Percentiles rank a stretch among this genome's conserved stretches.
Evolutionary conservation across 2,113 vertebrate species (phyloP).

Genomic region (Pogona vitticeps): DNA sequence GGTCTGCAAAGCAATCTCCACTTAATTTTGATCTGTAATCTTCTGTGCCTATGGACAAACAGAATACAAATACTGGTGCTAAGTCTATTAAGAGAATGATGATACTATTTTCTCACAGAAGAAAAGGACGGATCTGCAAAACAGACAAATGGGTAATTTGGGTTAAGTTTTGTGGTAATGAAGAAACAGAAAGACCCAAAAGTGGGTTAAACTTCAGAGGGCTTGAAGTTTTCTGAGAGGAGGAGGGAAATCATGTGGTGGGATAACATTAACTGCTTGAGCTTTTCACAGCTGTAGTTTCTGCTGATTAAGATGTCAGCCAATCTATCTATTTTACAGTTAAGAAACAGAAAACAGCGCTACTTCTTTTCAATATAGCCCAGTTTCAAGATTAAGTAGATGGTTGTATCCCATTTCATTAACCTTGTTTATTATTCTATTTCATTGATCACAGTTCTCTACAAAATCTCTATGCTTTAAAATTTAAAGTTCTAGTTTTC

Average conservation of each 20-base stretch:
- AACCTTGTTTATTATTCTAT: slow-evolving; percentile 52
- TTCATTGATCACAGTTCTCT: slow-evolving; percentile 62
- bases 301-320: slow-evolving; percentile 80
- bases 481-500: slow-evolving; percentile 68
- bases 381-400: slow-evolving; percentile 65
- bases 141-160: slow-evolving; percentile 73
- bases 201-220: slow-evolving; percentile 78
- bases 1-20: slow-evolving; percentile 96
- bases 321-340: slow-evolving; percentile 71
- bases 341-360: slow-evolving; percentile 68
- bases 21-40: slow-evolving; percentile 97
- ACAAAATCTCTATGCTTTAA: slow-evolving; percentile 46
- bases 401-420: slow-evolving; percentile 67
- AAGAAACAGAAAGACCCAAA: slow-evolving; percentile 73
- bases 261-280: slow-evolving; percentile 76
- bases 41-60: slow-evolving; percentile 89
- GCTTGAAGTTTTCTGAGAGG: slow-evolving; percentile 71
- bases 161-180: slow-evolving; percentile 70
- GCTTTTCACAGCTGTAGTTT: slow-evolving; percentile 87
- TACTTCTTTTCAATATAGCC: slow-evolving; percentile 67
- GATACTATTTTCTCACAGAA: slow-evolving; percentile 18
- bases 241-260: slow-evolving; percentile 70
- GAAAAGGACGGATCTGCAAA: slow-evolving; percentile 61
- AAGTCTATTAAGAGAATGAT: neutral
- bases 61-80: slow-evolving; percentile 66